phyloP scores from a whole-genome alignment of 2,888 invertebrate genomes.

The Acronicta leporina region DNA sequence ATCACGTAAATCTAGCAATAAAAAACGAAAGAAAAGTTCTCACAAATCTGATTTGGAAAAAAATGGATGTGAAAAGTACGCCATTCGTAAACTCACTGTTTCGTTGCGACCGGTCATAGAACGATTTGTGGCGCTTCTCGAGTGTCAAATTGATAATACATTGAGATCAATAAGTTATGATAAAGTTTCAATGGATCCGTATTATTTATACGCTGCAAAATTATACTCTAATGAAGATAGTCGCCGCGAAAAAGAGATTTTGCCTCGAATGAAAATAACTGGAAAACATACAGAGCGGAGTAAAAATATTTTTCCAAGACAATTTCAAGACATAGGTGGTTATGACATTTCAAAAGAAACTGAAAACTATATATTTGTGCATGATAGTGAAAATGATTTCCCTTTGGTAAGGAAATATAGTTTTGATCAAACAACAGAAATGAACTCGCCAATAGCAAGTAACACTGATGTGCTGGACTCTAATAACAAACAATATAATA shows the following conservation, averaged over 20 bases:
- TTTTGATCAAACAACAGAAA: conserved; percentile 5
- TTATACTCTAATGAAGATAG: conserved; percentile 8
- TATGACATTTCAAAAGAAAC: conserved; percentile 7
- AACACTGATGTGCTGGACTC: not conserved
- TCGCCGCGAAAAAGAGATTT: not conserved
- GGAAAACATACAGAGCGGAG: conserved; percentile 6
- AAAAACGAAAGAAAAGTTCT: conserved; percentile 22
- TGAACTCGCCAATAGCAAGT: not conserved
- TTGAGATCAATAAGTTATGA: conserved; percentile 28
- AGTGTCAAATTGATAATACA: conserved; percentile 49
- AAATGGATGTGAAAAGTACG: conserved; percentile 36
- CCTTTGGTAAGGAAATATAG: conserved; percentile 14
- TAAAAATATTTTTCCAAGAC: not conserved
- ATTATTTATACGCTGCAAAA: conserved; percentile 13
- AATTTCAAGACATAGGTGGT: not conserved
- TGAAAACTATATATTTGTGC: conserved; percentile 1
- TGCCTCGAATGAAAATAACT: not conserved
- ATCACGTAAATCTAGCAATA: conserved; percentile 12
- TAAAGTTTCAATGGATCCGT: conserved; percentile 1
- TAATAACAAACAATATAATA: not conserved
- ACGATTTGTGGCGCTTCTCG: conserved; percentile 33
- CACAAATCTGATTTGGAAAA: conserved; percentile 13
- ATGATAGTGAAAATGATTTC: not conserved
- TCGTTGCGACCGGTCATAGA: conserved; percentile 40
- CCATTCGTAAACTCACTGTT: conserved; percentile 30